Conservation (phyloP, 2,888 invertebrate genomes). For the Alloplasta piceator region DNA sequence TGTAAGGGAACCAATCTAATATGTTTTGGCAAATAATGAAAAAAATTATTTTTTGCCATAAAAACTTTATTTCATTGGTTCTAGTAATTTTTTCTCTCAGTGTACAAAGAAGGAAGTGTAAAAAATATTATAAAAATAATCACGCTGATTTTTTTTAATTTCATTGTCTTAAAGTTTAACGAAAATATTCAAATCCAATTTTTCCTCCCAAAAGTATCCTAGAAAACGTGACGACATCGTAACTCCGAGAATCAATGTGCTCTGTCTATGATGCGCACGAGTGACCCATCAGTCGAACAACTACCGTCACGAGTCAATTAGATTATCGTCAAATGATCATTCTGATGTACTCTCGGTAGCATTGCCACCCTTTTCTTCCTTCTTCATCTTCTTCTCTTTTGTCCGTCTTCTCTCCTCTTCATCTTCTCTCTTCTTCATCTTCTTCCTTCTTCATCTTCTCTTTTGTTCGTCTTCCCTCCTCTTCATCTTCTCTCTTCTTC, state of each 20-base stretch:
- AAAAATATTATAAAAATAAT: no score
- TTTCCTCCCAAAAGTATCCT: no score
- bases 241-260: not conserved
- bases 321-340: conserved; percentile 48
- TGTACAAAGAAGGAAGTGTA: no score
- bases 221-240: not conserved
- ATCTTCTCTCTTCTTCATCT: not conserved
- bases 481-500: conserved; percentile 24
- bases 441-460: no score
- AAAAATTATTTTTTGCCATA: no score
- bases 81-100: no score
- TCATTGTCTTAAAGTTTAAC: no score
- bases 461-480: no score
- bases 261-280: not conserved
- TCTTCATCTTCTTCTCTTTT: conserved; percentile 31
- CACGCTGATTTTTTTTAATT: no score
- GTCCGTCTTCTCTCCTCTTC: conserved; percentile 38
- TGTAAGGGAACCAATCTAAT: no score
- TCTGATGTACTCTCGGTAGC: conserved; percentile 15
- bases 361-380: conserved; percentile 59
- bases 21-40: no score
- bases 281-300: conserved; percentile 28
- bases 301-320: conserved; percentile 56
- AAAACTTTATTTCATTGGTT: no score
- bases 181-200: not conserved